These are phyloP conservation scores for Saccostrea cuccullata DNA, from an alignment of 1,140 invertebrate genomes.

Conservation along the genomic window DNA sequence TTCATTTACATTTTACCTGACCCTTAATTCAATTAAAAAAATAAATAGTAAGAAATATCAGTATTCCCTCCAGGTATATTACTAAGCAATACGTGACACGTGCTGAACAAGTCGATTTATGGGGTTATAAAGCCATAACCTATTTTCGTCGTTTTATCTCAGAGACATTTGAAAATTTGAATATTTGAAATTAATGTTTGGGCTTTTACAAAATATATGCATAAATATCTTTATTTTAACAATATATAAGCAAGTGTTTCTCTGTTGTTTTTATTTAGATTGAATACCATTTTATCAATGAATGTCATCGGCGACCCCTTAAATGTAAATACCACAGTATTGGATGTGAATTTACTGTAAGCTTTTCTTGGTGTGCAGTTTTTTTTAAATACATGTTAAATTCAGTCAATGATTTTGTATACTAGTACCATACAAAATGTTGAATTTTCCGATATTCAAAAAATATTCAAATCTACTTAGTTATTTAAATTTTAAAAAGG, in stretches of 20 bases:
- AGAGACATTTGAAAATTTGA: not conserved
- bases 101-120: too few relatives aligned
- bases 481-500: not conserved
- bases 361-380: not conserved
- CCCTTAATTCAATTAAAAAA: too few relatives aligned
- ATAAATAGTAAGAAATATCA: too few relatives aligned
- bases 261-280: not conserved
- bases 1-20: too few relatives aligned
- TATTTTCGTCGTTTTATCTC: too few relatives aligned
- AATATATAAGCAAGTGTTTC: not conserved
- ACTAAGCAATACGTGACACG: too few relatives aligned
- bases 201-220: not conserved
- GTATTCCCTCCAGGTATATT: too few relatives aligned
- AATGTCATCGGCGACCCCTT: not conserved
- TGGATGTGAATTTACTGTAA: conserved; percentile 9
- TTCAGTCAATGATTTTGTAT: too few relatives aligned
- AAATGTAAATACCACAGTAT: conserved; percentile 13
- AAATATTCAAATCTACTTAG: not conserved
- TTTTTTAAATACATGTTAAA: too few relatives aligned
- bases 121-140: too few relatives aligned
- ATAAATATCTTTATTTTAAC: not conserved
- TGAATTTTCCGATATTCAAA: not conserved
- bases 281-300: not conserved
- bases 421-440: not conserved
- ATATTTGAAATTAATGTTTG: not conserved